Evolutionary conservation across 92 coral and sea anemone species (phyloP).

Genomic region (Blastomussa wellsi): DNA sequence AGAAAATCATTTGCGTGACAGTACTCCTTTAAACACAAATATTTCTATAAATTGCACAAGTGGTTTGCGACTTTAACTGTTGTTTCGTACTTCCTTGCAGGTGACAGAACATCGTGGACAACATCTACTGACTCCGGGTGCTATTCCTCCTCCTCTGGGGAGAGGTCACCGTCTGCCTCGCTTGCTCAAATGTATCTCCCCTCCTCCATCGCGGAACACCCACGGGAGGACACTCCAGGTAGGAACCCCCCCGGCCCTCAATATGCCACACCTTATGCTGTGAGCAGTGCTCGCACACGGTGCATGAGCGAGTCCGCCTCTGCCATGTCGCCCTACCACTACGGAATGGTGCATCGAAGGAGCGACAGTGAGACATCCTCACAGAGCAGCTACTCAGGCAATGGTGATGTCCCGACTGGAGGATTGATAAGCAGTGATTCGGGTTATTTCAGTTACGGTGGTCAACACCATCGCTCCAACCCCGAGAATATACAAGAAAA

Average conservation of each 20-base stretch:
- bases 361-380: slow-evolving; percentile 84
- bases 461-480: slow-evolving; percentile 62
- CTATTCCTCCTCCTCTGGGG: slow-evolving; percentile 83
- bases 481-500: slow-evolving; percentile 73
- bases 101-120: slow-evolving; percentile 90
- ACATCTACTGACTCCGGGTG: slow-evolving; percentile 91
- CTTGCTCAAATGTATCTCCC: slow-evolving; percentile 82
- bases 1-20: too few species aligned
- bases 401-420: slow-evolving; percentile 69
- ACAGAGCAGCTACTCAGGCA: slow-evolving; percentile 84
- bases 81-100: not conserved
- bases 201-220: slow-evolving; percentile 66
- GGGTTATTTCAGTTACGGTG: slow-evolving; percentile 83
- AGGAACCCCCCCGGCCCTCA: slow-evolving; percentile 53
- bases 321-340: slow-evolving; percentile 34
- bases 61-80: not conserved
- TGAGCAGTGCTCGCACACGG: slow-evolving; percentile 62
- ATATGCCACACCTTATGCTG: slow-evolving; percentile 83
- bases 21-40: not conserved
- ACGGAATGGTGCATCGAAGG: slow-evolving; percentile 62
- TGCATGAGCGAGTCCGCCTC: slow-evolving; percentile 84
- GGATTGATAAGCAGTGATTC: slow-evolving; percentile 75
- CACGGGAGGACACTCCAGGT: slow-evolving; percentile 12
- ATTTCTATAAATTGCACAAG: not conserved
- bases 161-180: slow-evolving; percentile 87